Base-by-base conservation (phyloP, 2,113 vertebrate species). In the Sebastes fasciatus region DNA sequence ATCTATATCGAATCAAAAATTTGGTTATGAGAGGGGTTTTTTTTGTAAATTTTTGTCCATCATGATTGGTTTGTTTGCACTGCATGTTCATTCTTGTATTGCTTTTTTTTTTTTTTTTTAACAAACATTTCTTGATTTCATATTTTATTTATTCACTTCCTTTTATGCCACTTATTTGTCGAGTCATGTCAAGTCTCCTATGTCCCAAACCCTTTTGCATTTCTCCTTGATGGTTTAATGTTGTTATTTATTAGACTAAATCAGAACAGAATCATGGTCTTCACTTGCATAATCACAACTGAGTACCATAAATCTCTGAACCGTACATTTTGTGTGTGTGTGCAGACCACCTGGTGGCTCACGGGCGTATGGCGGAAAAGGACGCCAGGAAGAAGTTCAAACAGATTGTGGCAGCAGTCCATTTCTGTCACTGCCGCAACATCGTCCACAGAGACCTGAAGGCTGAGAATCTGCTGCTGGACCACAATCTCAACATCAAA, bases 401-500 rank as follows among this genome's bases (percentile, higher is more conserved):
- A 88, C 98, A 99, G 91, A 99, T 99, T 0, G 97, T 99, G 54
- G 97, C 98, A 3, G 98, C 98, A 0, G 98, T 99, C 51, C 97
- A 99, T 92, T 99, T 99, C 79, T 99, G 98, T 73, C 98, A 99
- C 95, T 99, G 98, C 61, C 96, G 97, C 34, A 98, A 97, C 80
- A 99, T 99, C 3, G 98, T 99, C 74, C 98, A 99, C 94, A 93
- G 98, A 88, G 98, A 99, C 91, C 93, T 99, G 92, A 99, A 99
- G 94, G 98, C 98, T 4, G 98, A 99, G 92, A 99, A 99, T 65
- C 95, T 99, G 54, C 96, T 99, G 79, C 95, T 99, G 95, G 98
- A 99, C 88, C 97, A 94, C 84, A 94, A 93, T 77, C 90, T 94
- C 46, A 93, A 94, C 86, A 94, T 94, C 84, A 94, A 92, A 88